These are phyloP conservation scores for Pygmarrhopalites habei DNA, from an alignment of 1,140 invertebrate species.

Conservation along the genomic window DNA sequence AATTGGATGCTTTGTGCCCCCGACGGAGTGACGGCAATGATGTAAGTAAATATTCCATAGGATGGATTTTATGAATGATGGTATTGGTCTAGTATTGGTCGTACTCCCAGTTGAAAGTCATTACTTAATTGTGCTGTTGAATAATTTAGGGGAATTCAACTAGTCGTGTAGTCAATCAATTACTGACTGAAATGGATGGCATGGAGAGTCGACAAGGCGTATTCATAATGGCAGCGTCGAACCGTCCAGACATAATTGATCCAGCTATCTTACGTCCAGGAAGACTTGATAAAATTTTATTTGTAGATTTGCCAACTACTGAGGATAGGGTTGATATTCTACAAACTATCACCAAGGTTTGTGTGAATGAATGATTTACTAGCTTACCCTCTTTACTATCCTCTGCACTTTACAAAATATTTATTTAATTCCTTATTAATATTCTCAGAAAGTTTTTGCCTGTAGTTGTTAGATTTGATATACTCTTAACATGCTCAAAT, in stretches of 20 bases:
- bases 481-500: not conserved
- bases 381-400: no score
- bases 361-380: no score
- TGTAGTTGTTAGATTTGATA: no score
- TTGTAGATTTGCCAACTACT: slow-evolving; percentile 79
- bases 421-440: not conserved
- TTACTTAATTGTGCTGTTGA: not conserved
- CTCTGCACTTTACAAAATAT: no score
- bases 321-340: slow-evolving; percentile 82
- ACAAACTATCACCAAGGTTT: slow-evolving; percentile 78
- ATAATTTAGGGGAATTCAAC: slow-evolving; percentile 54
- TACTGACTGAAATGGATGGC: slow-evolving; percentile 98
- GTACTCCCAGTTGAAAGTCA: no score
- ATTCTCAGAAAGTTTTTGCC: not conserved
- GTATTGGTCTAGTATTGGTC: no score
- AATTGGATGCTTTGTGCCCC: slow-evolving; percentile 94
- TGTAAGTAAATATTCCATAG: slow-evolving; percentile 43
- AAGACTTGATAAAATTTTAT: slow-evolving; percentile 86
- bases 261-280: slow-evolving; percentile 90
- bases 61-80: no score
- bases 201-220: slow-evolving; percentile 77
- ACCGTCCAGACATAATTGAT: slow-evolving; percentile 94
- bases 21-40: slow-evolving; percentile 68
- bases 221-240: slow-evolving; percentile 91
- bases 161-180: slow-evolving; percentile 87